Evolutionary conservation across 2,888 invertebrate genomes (phyloP).

Genomic region (Drosophila hamatofila): DNA sequence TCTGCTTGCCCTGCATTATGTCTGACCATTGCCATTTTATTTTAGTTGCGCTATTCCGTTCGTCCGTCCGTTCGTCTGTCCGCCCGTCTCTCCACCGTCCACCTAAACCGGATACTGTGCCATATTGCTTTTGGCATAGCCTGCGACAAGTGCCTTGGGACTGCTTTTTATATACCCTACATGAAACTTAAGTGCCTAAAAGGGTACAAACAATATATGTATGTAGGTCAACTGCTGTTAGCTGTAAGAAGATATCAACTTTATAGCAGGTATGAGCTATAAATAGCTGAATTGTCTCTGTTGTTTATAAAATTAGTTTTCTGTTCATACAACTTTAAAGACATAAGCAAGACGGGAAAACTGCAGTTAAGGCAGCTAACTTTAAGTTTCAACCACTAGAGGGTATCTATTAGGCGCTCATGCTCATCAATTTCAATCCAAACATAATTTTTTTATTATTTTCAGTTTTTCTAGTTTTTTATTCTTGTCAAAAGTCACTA

Average conservation of each 20-base stretch:
- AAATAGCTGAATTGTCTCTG: not conserved
- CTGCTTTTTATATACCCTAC: conserved; percentile 6
- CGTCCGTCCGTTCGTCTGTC: not conserved
- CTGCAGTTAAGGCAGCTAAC: no score
- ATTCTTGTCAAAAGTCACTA: conserved; percentile 57
- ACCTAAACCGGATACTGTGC: conserved; percentile 31
- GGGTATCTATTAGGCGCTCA: not conserved
- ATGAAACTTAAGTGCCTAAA: not conserved
- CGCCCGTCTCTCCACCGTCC: not conserved
- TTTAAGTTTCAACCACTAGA: no score
- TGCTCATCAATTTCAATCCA: not conserved
- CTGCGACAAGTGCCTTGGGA: conserved; percentile 39
- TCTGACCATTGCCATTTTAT: conserved; percentile 32
- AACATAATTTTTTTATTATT: conserved; percentile 15
- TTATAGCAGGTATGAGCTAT: not conserved
- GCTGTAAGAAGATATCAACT: not conserved
- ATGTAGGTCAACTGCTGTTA: not conserved
- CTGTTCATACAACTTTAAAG: no score
- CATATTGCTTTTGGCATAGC: conserved; percentile 63
- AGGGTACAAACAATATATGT: not conserved
- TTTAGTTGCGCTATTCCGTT: conserved; percentile 15
- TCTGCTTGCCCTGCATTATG: not conserved
- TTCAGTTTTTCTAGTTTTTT: conserved; percentile 34
- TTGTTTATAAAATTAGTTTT: not conserved
- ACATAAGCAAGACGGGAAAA: no score